Conservation (phyloP, 2,888 invertebrate genomes). For the Bibio marci region DNA sequence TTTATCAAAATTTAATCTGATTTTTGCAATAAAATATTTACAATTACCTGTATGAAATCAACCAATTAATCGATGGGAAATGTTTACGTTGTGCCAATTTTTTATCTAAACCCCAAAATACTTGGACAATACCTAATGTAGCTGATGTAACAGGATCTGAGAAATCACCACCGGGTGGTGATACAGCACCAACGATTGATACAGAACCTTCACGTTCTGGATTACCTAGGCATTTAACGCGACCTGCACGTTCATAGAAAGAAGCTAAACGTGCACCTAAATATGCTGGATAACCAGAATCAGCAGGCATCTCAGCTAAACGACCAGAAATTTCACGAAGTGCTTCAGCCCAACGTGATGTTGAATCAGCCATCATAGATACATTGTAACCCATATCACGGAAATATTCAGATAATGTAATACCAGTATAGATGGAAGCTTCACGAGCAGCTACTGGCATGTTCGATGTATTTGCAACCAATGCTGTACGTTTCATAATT, state of each 20-base stretch:
- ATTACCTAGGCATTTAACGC: conserved; percentile 93
- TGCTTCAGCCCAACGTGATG: conserved; percentile 99
- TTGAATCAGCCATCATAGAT: conserved; percentile 99
- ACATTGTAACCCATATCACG: conserved; percentile 99
- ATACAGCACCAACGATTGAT: conserved; percentile 98
- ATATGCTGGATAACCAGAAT: conserved; percentile 97
- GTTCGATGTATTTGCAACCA: conserved; percentile 99
- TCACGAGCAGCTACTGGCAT: conserved; percentile 99
- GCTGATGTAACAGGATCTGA: conserved; percentile 99
- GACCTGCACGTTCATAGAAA: conserved; percentile 98
- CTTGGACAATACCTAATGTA: conserved; percentile 96
- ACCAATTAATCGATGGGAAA: conserved; percentile 99
- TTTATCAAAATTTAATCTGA: background rate
- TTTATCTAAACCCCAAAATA: conserved; percentile 99
- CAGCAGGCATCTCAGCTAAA: conserved; percentile 99
- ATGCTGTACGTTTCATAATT: conserved; percentile 98
- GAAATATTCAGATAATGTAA: conserved; percentile 99
- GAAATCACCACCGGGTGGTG: conserved; percentile 99
- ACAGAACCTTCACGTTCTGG: conserved; percentile 98
- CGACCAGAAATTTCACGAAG: conserved; percentile 98
- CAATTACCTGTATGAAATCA: conserved; percentile 72
- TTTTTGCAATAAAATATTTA: background rate
- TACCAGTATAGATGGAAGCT: conserved; percentile 98
- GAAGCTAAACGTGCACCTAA: conserved; percentile 94
- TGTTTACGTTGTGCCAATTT: conserved; percentile 98